These are phyloP conservation scores for Popillia japonica DNA, from an alignment of 1,140 invertebrate species.

Conservation along the genomic window DNA sequence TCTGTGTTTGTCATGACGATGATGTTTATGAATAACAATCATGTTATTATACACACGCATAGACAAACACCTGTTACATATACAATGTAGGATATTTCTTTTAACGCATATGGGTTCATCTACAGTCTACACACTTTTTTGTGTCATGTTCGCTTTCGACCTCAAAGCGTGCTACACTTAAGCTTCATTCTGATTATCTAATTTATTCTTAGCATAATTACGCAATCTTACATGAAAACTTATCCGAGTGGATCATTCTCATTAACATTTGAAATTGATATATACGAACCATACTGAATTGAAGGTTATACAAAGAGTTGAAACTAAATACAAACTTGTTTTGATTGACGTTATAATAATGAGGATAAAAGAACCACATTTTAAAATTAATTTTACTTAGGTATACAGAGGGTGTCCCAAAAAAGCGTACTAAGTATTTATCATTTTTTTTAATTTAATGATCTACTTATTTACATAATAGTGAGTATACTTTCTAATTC, in stretches of 20 bases:
- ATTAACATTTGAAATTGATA: constrained; percentile 2
- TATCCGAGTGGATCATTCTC: neutral
- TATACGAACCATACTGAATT: neutral
- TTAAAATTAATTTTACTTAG: too few relatives aligned
- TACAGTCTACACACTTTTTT: neutral
- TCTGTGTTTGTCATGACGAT: constrained; percentile 8
- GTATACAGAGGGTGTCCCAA: too few relatives aligned
- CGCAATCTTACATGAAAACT: neutral
- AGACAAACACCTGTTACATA: constrained; percentile 21
- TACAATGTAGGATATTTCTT: neutral
- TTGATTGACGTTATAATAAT: too few relatives aligned
- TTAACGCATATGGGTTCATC: neutral
- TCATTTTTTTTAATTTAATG: too few relatives aligned
- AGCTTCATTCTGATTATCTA: neutral
- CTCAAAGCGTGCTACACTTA: neutral
- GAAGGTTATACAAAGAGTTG: too few relatives aligned
- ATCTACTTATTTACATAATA: too few relatives aligned
- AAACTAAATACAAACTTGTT: too few relatives aligned
- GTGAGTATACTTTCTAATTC: too few relatives aligned
- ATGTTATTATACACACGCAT: constrained; percentile 7
- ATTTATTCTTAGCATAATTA: neutral
- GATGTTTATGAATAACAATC: neutral
- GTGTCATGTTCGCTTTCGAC: neutral
- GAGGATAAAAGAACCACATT: too few relatives aligned
- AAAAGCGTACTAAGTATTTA: too few relatives aligned